Conservation (phyloP, 2,888 invertebrate species). For the Yponomeuta cagnagella region DNA sequence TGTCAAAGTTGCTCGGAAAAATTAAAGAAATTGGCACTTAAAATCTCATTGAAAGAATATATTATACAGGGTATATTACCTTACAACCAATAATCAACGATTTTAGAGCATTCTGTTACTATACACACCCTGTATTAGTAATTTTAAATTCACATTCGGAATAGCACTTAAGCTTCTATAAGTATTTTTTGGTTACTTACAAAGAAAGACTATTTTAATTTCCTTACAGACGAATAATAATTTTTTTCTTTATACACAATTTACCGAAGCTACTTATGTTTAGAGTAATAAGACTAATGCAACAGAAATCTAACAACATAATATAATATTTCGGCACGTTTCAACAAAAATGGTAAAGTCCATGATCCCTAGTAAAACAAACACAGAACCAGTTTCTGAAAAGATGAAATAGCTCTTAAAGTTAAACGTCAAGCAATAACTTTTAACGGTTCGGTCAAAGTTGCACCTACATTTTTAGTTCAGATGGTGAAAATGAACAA, state of each 20-base stretch:
- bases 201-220: background rate
- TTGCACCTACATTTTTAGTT: too few species aligned
- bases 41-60: conserved; percentile 27
- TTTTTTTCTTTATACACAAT: background rate
- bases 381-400: too few species aligned
- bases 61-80: background rate
- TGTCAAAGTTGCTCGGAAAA: conserved; percentile 7
- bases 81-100: background rate
- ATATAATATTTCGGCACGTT: conserved; percentile 6
- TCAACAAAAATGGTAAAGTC: background rate
- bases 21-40: conserved; percentile 28
- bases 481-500: too few species aligned
- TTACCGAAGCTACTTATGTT: conserved; percentile 5
- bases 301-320: conserved; percentile 11
- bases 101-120: background rate
- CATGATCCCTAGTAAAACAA: background rate
- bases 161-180: background rate
- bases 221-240: background rate
- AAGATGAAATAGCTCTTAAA: too few species aligned
- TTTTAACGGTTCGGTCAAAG: too few species aligned
- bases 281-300: background rate
- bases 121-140: background rate
- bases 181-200: conserved; percentile 8
- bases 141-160: background rate
- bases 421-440: too few species aligned